These are phyloP conservation scores for Onychostoma macrolepis DNA, from an alignment of 2,113 vertebrate genomes.

Conservation along the genomic window DNA sequence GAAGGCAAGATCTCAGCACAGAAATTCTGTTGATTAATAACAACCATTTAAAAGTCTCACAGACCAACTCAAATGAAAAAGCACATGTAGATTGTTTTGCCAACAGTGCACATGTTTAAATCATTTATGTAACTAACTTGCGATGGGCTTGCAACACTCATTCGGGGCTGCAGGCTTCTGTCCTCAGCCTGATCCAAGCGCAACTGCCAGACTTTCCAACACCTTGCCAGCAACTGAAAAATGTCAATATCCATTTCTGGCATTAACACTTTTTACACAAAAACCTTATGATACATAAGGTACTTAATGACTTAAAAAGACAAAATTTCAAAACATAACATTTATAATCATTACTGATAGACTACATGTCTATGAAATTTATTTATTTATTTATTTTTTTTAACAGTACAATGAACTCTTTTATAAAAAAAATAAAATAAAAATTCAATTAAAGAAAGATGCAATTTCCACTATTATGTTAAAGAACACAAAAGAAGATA, in stretches of 20 bases:
- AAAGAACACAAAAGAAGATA: neutral
- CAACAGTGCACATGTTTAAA: neutral
- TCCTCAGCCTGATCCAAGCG: conserved; percentile 82
- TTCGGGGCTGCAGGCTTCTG: conserved; percentile 63
- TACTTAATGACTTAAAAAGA: too few relatives aligned
- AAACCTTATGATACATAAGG: neutral
- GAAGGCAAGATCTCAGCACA: conserved; percentile 62
- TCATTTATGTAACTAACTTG: conserved; percentile 71
- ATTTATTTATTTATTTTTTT: neutral
- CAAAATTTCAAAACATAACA: neutral
- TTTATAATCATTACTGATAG: neutral
- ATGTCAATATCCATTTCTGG: conserved; percentile 21
- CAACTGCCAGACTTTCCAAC: conserved; percentile 82
- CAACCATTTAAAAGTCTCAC: neutral
- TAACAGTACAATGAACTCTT: neutral
- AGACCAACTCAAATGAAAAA: neutral
- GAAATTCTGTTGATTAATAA: conserved; percentile 56
- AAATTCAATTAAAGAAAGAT: neutral
- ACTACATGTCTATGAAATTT: neutral
- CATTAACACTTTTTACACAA: neutral
- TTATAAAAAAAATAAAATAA: neutral
- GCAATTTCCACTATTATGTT: neutral
- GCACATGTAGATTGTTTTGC: neutral
- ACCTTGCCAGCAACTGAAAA: conserved; percentile 76
- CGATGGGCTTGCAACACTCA: conserved; percentile 68